Base-by-base conservation (phyloP, 2,797 vertebrate species). In the Mastacembelus armatus region DNA sequence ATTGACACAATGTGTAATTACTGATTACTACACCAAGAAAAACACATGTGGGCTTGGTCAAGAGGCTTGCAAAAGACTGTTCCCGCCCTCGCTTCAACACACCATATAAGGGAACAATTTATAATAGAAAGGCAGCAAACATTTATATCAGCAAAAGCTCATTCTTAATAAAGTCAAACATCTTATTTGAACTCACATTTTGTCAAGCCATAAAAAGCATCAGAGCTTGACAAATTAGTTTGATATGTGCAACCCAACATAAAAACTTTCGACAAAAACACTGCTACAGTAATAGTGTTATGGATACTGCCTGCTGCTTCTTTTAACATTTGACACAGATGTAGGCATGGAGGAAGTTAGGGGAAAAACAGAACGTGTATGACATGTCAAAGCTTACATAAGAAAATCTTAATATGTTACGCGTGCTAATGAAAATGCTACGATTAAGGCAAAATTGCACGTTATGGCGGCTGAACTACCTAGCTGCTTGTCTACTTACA, bases 21-120 rank as follows among this genome's bases (percentile, higher is more conserved):
- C 66, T 56, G 77, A 83, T 86, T 87, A 89, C 83, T 80, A 82
- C 85, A 90, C 82, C 63, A 66, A 48, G 67, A 85, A 81, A 76
- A 87, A 84, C 70, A 89, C 78, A 85, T 84, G 88, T 89, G 87
- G 91, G 93, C 89, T 93, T 93, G 93, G 93, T 89, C 89, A 86
- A 80, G 73, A 73, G 80, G 62, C 85, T 93, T 93, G 88, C 91
- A 90, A 93, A 93, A 94, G 69, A 71, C 18, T 64, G 89, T 85
- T 93, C 91, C 89, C 88, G 89, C 89, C 92, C 89, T 91, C 73
- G 77, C 61, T 88, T 62, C 71, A 85, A 71, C 84, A 75, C 67
- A 51, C 93, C 94, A 92, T 94, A 93, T 94, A 94, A 91, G 94
- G 94, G 77, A 93, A 93, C 63, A 85, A 85, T 67, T 86, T 74